Conservation (phyloP, 2,797 vertebrate genomes). For the Remorina albescens region DNA sequence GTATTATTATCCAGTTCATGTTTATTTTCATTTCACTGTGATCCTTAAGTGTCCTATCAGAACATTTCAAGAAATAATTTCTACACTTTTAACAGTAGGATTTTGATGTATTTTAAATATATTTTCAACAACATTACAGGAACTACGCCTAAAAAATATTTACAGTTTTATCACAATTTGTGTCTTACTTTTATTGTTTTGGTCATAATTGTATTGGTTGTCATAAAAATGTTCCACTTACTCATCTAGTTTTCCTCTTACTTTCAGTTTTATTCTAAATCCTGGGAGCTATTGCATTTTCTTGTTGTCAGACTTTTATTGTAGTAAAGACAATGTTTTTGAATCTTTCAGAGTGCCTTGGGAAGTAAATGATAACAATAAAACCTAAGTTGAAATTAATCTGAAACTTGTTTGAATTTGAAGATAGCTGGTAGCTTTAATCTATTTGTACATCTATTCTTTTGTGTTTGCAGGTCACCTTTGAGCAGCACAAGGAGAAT, state of each 20-base stretch:
- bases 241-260: no score
- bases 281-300: no score
- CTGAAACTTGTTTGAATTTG: neutral
- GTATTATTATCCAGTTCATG: neutral
- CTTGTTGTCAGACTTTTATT: no score
- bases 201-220: no score
- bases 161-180: neutral
- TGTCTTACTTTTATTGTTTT: neutral
- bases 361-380: no score
- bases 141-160: neutral
- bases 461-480: constrained; percentile 89
- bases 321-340: no score
- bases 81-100: no score
- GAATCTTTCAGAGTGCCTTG: no score
- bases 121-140: neutral
- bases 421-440: neutral
- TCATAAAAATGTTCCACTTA: no score
- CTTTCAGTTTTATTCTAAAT: no score
- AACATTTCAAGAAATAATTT: neutral
- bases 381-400: neutral
- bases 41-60: neutral
- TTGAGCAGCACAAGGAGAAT: constrained; percentile 95
- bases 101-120: no score
- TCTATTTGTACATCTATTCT: neutral
- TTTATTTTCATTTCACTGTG: neutral